Evolutionary conservation across 2,797 vertebrate species (phyloP).

Genomic region (Pseudochirops cupreus): DNA sequence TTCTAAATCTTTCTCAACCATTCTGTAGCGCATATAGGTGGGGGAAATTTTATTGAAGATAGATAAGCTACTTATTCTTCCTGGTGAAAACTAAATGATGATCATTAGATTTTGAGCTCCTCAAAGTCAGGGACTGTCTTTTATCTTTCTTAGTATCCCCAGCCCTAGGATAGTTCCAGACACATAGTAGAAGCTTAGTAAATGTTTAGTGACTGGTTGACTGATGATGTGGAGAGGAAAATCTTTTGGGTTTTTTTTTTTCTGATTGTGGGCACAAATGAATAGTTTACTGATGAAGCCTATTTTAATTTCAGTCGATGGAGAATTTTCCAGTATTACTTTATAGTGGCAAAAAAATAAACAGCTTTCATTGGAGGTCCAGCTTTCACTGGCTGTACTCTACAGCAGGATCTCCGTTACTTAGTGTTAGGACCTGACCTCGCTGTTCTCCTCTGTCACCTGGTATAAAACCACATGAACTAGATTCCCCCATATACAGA

Average conservation of each 20-base stretch:
- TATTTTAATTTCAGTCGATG: constrained; percentile 41
- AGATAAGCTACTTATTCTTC: background rate
- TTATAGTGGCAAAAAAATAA: constrained; percentile 33
- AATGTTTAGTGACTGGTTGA: background rate
- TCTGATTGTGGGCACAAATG: background rate
- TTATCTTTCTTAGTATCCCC: background rate
- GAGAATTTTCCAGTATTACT: background rate
- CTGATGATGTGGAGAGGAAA: background rate
- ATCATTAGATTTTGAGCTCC: background rate
- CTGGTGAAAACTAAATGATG: background rate
- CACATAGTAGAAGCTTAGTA: background rate
- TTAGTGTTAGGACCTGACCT: constrained; percentile 61
- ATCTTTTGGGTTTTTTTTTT: background rate
- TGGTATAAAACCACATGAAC: constrained; percentile 44
- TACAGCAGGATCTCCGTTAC: constrained; percentile 22
- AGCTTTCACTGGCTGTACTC: background rate
- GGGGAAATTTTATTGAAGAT: background rate
- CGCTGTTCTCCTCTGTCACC: constrained; percentile 32
- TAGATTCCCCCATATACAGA: constrained; percentile 48
- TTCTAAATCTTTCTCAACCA: background rate
- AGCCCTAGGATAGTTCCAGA: background rate
- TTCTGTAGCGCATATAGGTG: background rate
- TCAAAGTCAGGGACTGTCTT: background rate
- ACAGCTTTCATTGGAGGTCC: background rate
- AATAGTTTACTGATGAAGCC: background rate